Evolutionary conservation across 2,888 invertebrate genomes (phyloP), one percentile per base, ranked within the genome.

Genomic region (Hydriomena furcata): DNA sequence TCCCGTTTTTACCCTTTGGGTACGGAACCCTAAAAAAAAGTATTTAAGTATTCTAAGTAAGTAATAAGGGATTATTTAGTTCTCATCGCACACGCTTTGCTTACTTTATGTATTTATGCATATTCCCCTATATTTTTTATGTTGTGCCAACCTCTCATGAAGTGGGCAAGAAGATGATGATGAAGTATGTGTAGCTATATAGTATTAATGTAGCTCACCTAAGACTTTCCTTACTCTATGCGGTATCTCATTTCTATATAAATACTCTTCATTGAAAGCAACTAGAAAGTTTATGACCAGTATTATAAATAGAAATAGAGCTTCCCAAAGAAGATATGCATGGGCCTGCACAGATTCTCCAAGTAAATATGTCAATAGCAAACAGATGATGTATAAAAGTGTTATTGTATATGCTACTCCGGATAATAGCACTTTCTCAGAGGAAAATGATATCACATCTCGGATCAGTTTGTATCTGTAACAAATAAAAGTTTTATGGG

Each of bases 191-290:
- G n/a, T n/a, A n/a, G n/a, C n/a, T n/a, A n/a, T n/a, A n/a, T n/a
- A n/a, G n/a, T n/a, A n/a, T n/a, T n/a, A n/a, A n/a, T n/a, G n/a
- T 20, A 21, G 74, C 81, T 80, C 61, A 91, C 91, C 85, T 65
- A 91, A 68, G 28, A 91, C 90, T 71, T 90, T 87, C 28, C 66
- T 75, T 42, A 88, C 83, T 74, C 91, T 81, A 65, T 87, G 86
- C 52, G 92, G 91, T 70, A 93, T 89, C 82, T 93, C 93, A 67
- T 91, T 85, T 60, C 80, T 78, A 49, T 84, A 81, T 57, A 87
- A 72, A 63, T 84, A 84, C 61, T 91, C 87, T 70, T 91, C 91
- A 69, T 89, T 89, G 48, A 82, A 82, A 27, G 90, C 87, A 57
- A 91, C 72, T 37, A 84, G 55, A 59, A 90, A 87, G 62, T 91